Evolutionary conservation across 1,140 invertebrate species (phyloP), one percentile per base, ranked within the genome.

Genomic region (Drosophila nannoptera): DNA sequence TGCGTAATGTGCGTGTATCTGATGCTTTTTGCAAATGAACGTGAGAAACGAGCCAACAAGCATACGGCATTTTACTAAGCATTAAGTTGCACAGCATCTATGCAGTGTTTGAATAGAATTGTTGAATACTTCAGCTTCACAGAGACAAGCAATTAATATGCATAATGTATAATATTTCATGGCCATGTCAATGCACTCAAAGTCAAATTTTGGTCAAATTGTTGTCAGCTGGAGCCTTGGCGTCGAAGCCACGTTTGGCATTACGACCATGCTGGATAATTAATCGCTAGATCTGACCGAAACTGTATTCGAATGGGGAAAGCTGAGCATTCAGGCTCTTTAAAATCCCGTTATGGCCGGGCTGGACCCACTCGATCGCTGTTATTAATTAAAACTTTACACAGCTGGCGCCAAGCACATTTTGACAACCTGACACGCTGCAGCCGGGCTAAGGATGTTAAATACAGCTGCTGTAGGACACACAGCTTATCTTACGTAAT

Each of bases 301-400:
- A 54, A 53, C 62, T 61, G 50, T 78, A 64, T 84, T 84, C 73
- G 76, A 75, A 73, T 65, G 55, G 35, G 50, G 69, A 8, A 49
- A 4, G 33, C 35, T 61, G 22, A 11, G 22, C 48, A 46, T 38
- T 43, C 16, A 16, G 29, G 9, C 11, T 48, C 14, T 29, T 75
- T 62, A 43, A 67, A 75, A 66, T 45, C 36, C 70, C 76, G 75
- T 78, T 78, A 73, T 62, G 75, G 32, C 76, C 35, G 22, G 46
- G 43, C 31, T 38, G 60, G 54, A 11, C 22, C 16, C 12, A 16
- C 31, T 9, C 62, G 67, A 72, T 70, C 52, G 75, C 75, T 46
- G 73, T 62, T 70, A 80, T 83, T 83, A 83, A 83, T 83, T 83
- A 83, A 80, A 83, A 82, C 60, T 77, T 69, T 62, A 73, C 63